Percentiles rank a stretch among this genome's conserved stretches.
Conservation (phyloP, 2,888 invertebrate species). For the Trichogramma dendrolimi region DNA sequence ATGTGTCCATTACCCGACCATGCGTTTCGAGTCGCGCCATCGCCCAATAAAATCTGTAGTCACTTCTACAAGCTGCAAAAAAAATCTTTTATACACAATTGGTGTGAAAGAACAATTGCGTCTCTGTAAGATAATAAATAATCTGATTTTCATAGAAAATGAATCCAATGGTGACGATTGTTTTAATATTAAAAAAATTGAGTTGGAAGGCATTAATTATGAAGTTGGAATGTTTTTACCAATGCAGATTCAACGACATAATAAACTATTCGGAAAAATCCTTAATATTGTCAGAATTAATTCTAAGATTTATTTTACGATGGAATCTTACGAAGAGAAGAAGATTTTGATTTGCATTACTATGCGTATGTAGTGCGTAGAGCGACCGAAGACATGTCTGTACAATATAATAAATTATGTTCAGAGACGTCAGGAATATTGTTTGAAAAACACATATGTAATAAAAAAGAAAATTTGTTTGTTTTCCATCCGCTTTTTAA, state of each 20-base stretch:
- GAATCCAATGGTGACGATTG: too few relatives aligned
- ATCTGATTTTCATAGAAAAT: not conserved
- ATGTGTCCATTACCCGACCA: conserved; percentile 22
- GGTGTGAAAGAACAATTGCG: conserved; percentile 23
- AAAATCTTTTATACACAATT: too few relatives aligned
- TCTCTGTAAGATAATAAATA: conserved; percentile 24
- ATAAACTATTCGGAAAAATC: conserved; percentile 27
- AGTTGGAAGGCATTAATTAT: conserved; percentile 5
- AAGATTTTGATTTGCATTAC: conserved; percentile 24
- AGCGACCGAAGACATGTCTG: too few relatives aligned
- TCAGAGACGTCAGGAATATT: too few relatives aligned
- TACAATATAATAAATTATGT: too few relatives aligned
- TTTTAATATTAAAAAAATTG: conserved; percentile 3
- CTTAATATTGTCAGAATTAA: conserved; percentile 19
- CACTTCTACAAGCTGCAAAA: conserved; percentile 15
- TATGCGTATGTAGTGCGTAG: conserved; percentile 25
- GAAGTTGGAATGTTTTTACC: conserved; percentile 17
- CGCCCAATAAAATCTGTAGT: conserved; percentile 21
- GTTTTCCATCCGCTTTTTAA: too few relatives aligned
- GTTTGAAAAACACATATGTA: too few relatives aligned
- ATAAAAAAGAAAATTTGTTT: too few relatives aligned
- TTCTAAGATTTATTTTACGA: conserved; percentile 15
- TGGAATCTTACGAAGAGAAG: conserved; percentile 20
- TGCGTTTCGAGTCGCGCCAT: conserved; percentile 27
- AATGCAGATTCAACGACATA: conserved; percentile 15